phyloP scores from a whole-genome alignment of 2,888 invertebrate species.

The Galeopsomyia nigrocyanea region DNA sequence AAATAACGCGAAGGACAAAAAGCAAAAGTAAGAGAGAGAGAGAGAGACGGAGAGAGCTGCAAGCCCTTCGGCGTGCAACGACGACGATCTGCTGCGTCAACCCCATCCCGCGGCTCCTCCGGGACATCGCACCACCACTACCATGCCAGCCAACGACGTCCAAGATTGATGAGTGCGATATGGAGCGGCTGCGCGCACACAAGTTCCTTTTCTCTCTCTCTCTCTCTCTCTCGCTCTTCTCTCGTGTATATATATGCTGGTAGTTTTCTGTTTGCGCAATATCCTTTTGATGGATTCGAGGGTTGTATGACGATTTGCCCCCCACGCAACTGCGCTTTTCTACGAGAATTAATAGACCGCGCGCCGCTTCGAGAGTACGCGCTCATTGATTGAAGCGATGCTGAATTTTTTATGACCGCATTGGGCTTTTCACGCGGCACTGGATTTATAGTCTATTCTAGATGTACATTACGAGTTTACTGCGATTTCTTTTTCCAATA shows the following conservation, averaged over 20 bases:
- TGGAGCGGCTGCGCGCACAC: slow-evolving; percentile 38
- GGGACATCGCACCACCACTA: slow-evolving; percentile 36
- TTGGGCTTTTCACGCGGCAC: background rate
- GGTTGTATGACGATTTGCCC: background rate
- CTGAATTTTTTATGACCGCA: slow-evolving; percentile 29
- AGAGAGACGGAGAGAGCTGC: no score
- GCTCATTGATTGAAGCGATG: slow-evolving; percentile 30
- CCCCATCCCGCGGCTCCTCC: slow-evolving; percentile 43
- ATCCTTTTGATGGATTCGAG: slow-evolving; percentile 36
- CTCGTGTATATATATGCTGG: background rate
- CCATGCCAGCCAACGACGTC: slow-evolving; percentile 24
- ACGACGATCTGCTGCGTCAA: slow-evolving; percentile 46
- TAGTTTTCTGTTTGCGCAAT: slow-evolving; percentile 33
- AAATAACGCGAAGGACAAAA: slow-evolving; percentile 20
- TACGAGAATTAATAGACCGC: slow-evolving; percentile 34
- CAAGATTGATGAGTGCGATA: slow-evolving; percentile 62
- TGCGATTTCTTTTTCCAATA: no score
- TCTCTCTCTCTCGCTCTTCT: background rate
- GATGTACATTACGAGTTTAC: no score
- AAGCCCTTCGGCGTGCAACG: slow-evolving; percentile 42
- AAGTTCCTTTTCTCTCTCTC: slow-evolving; percentile 3
- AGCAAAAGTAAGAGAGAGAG: background rate
- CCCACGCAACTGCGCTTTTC: slow-evolving; percentile 5
- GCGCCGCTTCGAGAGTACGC: background rate
- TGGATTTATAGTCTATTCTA: slow-evolving; percentile 1